phyloP scores from a whole-genome alignment of 2,113 vertebrate species.

The Cebidichthys violaceus region DNA sequence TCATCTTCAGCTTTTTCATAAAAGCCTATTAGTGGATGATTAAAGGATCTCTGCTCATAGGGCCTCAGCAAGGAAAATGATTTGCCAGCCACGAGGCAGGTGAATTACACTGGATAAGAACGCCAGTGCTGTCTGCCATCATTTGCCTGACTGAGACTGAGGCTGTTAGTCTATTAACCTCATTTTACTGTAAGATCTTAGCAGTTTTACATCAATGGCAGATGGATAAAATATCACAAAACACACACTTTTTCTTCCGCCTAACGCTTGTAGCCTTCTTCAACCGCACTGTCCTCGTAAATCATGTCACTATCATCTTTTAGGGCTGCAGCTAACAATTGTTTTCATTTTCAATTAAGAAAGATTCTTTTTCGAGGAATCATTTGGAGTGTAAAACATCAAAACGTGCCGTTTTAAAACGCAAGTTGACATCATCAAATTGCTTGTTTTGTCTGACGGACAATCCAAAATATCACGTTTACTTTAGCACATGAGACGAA shows the following conservation, averaged over 20 bases:
- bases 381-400: not conserved
- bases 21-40: slow-evolving; percentile 82
- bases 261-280: not conserved
- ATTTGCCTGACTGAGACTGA: slow-evolving; percentile 72
- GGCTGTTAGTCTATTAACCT: slow-evolving; percentile 79
- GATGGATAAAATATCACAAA: slow-evolving; percentile 45
- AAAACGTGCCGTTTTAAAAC: not conserved
- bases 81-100: slow-evolving; percentile 73
- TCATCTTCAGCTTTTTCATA: slow-evolving; percentile 82
- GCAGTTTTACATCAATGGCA: slow-evolving; percentile 63
- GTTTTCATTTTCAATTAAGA: slow-evolving; percentile 15
- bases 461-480: not conserved
- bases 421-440: not conserved
- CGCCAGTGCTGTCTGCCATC: slow-evolving; percentile 73
- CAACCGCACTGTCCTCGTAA: slow-evolving; percentile 30
- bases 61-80: slow-evolving; percentile 72
- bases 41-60: slow-evolving; percentile 79
- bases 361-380: not conserved
- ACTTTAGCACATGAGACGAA: not conserved
- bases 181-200: slow-evolving; percentile 66
- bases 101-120: slow-evolving; percentile 75
- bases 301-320: slow-evolving; percentile 8
- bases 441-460: not conserved
- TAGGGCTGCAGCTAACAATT: slow-evolving; percentile 28
- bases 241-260: slow-evolving; percentile 10